Base-by-base conservation (phyloP, 2,113 vertebrate genomes). In the Eleginops maclovinus region DNA sequence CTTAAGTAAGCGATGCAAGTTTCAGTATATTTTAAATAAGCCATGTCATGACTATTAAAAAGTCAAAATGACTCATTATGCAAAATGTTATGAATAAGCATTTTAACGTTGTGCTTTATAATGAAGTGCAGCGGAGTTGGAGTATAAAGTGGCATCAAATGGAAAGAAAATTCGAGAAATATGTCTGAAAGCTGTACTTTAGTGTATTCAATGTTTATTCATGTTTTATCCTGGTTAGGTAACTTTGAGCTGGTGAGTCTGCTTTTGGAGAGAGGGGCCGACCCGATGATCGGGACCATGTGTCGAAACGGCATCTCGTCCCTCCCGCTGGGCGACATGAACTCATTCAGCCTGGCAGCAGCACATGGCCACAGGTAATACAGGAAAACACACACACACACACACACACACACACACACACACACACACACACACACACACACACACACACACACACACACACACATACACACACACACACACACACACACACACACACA, bases 351-450 rank as follows among this genome's bases (percentile, higher is more conserved):
- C 87, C 92, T 95, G 76, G 95, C 95, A 63, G 95, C 95, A 26
- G 85, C 95, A 43, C 95, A 96, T 3, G 95, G 95, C 59, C 95
- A 95, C 94, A 94, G 95, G 95, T 96, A 85, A 90, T 1, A 75
- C 82, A 67, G 21, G 13, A 68, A 68, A 28, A 8, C 55, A 55
- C 53, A 28, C 41, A 63, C 60, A 63, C 54, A 54, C 31, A 64
- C 31, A 50, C 64, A n/a, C 22, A 40, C 54, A 50, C 12, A 22
- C 36, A 41, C 61, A 28, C 3, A 22, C 40, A 62, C 40, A 40
- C 14, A 53, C 54, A 67, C n/a, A 43, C 36, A 74, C 55, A 70
- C 63, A 47, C 51, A 26, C 8, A 47, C 49, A 46, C 36, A 36
- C 4, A 46, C 58, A 62, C 26, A 43, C 21, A 49, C n/a, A 7